Percentiles rank a stretch among this genome's conserved stretches.
Evolutionary conservation across 1,140 invertebrate species (phyloP).

Genomic region (Eueides isabella): DNA sequence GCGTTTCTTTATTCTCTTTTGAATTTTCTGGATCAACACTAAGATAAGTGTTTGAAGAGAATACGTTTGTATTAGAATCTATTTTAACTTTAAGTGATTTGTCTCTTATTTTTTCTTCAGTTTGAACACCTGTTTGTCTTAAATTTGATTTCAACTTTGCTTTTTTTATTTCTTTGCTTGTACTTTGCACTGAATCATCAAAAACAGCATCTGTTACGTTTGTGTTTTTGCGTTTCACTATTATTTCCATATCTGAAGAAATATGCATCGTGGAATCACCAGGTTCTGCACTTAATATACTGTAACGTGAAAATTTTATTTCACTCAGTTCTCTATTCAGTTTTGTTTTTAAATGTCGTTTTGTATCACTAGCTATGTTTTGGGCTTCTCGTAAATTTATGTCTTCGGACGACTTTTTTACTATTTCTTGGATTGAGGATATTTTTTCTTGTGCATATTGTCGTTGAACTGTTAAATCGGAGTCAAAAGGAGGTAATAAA

Average conservation of each 20-base stretch:
- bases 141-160: slow-evolving; percentile 53
- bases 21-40: slow-evolving; percentile 6
- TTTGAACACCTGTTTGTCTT: slow-evolving; percentile 54
- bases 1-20: slow-evolving; percentile 43
- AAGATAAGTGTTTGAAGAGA: slow-evolving; percentile 17
- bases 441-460: slow-evolving; percentile 53
- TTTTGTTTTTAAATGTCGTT: slow-evolving; percentile 35
- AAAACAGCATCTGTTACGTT: not conserved
- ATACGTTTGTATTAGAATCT: slow-evolving; percentile 35
- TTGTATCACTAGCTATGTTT: slow-evolving; percentile 40
- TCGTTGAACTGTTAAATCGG: slow-evolving; percentile 32
- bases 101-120: slow-evolving; percentile 37
- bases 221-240: not conserved
- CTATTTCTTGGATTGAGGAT: slow-evolving; percentile 16
- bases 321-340: slow-evolving; percentile 31
- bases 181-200: slow-evolving; percentile 17
- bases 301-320: not conserved
- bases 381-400: slow-evolving; percentile 35
- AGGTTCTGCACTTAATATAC: not conserved
- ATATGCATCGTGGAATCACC: slow-evolving; percentile 34
- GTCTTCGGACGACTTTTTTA: not conserved
- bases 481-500: slow-evolving; percentile 22
- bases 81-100: slow-evolving; percentile 47
- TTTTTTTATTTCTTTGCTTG: slow-evolving; percentile 29
- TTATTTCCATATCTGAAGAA: slow-evolving; percentile 29